Percentiles rank a stretch among this genome's conserved stretches.
phyloP scores from a whole-genome alignment of 2,113 vertebrate species.

The Orthonyx spaldingii region DNA sequence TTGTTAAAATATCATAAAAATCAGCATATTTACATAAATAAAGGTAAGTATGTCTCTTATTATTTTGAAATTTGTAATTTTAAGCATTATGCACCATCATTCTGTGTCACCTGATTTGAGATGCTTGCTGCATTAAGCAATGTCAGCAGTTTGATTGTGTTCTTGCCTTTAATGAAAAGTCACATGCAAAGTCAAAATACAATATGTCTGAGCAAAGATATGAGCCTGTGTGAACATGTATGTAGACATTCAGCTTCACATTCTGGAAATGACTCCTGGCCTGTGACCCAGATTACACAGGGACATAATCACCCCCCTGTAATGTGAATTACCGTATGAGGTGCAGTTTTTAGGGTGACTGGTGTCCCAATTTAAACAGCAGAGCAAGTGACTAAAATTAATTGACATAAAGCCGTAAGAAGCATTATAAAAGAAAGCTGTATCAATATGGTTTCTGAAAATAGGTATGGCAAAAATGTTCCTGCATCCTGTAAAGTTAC shows the following conservation, averaged over 20 bases:
- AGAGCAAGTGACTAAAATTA: background rate
- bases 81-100: background rate
- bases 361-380: background rate
- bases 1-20: background rate
- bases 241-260: background rate
- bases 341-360: background rate
- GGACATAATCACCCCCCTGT: background rate
- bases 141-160: background rate
- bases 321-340: background rate
- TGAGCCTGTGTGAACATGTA: background rate
- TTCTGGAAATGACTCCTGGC: background rate
- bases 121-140: background rate
- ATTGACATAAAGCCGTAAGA: background rate
- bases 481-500: background rate
- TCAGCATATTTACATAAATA: background rate
- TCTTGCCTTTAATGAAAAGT: background rate
- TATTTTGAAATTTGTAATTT: background rate
- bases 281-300: background rate
- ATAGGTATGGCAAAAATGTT: background rate
- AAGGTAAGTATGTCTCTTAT: background rate
- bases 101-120: background rate
- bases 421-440: background rate
- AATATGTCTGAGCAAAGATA: accelerated
- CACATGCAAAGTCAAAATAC: background rate
- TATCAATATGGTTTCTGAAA: background rate